Conservation (phyloP, 2,113 vertebrate species). For the Pimephales promelas region DNA sequence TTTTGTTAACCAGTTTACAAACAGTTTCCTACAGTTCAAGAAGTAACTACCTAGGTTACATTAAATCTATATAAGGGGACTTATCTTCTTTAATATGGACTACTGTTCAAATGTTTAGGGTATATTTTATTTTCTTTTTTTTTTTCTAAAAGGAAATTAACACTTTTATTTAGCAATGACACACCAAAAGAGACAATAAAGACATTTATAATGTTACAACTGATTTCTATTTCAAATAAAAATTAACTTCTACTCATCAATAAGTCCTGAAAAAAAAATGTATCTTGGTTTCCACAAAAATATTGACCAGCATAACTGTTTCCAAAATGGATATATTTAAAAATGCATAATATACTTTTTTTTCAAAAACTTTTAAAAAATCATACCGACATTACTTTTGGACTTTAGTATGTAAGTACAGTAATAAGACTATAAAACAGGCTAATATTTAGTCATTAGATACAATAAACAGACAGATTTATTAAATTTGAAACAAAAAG, state of each 20-base stretch:
- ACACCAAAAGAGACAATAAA: not conserved
- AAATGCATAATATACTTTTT: too few relatives aligned
- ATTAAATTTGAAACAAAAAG: too few relatives aligned
- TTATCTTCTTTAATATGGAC: not conserved
- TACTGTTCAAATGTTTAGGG: not conserved
- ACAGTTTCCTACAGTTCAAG: not conserved
- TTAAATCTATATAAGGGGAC: not conserved
- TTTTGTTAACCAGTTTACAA: not conserved
- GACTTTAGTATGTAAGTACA: too few relatives aligned
- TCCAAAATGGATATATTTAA: not conserved
- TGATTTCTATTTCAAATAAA: too few relatives aligned
- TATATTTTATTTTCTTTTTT: not conserved
- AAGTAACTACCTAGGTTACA: too few relatives aligned
- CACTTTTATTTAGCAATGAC: not conserved
- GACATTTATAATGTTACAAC: not conserved
- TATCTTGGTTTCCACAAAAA: not conserved
- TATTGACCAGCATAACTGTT: not conserved
- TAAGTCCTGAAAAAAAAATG: not conserved
- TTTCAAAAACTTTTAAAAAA: too few relatives aligned
- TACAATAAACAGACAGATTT: too few relatives aligned
- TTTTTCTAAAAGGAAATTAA: not conserved
- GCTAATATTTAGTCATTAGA: too few relatives aligned
- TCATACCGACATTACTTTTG: too few relatives aligned
- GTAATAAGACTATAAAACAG: too few relatives aligned
- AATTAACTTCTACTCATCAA: not conserved